Evolutionary conservation across 1,140 invertebrate species (phyloP).

Genomic region (Megalopta genalis): DNA sequence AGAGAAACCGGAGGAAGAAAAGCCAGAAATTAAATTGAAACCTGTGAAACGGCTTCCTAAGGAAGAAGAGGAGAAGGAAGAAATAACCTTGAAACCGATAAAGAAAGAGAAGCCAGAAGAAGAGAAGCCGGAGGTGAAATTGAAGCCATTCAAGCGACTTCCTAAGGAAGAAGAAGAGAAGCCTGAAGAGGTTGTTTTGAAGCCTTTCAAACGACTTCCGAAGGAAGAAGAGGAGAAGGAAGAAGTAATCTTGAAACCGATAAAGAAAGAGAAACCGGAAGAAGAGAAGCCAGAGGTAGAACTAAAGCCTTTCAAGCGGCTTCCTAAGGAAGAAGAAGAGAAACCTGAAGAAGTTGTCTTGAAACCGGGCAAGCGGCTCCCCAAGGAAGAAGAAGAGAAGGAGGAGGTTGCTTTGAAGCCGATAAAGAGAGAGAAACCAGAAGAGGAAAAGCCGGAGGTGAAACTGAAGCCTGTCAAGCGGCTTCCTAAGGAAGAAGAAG

Average conservation of each 20-base stretch:
- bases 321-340: conserved; percentile 59
- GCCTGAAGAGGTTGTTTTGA: conserved; percentile 63
- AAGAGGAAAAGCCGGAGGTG: conserved; percentile 52
- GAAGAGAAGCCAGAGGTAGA: conserved; percentile 47
- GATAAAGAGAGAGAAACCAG: conserved; percentile 66
- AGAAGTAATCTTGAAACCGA: conserved; percentile 27
- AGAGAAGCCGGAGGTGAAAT: conserved; percentile 12
- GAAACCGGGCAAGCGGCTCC: conserved; percentile 75
- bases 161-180: conserved; percentile 26
- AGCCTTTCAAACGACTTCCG: conserved; percentile 61
- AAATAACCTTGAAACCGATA: conserved; percentile 59
- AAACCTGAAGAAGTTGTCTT: conserved; percentile 71
- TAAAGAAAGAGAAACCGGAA: conserved; percentile 33
- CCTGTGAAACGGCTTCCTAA: conserved; percentile 8
- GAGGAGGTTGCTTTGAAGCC: conserved; percentile 65
- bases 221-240: conserved; percentile 57
- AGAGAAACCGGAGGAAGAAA: conserved; percentile 39
- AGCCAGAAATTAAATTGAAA: conserved; percentile 57
- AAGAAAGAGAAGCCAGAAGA: conserved; percentile 15
- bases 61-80: conserved; percentile 45
- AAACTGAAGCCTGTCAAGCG: conserved; percentile 46
- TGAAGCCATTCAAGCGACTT: conserved; percentile 26
- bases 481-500: conserved; percentile 66
- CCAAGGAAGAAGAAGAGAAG: conserved; percentile 57
- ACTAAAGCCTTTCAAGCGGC: conserved; percentile 19